A percentile compares a stretch with the other conserved stretches of the same genome.
Conservation (phyloP, 2,113 vertebrate genomes). For the Crotalus viridis region DNA sequence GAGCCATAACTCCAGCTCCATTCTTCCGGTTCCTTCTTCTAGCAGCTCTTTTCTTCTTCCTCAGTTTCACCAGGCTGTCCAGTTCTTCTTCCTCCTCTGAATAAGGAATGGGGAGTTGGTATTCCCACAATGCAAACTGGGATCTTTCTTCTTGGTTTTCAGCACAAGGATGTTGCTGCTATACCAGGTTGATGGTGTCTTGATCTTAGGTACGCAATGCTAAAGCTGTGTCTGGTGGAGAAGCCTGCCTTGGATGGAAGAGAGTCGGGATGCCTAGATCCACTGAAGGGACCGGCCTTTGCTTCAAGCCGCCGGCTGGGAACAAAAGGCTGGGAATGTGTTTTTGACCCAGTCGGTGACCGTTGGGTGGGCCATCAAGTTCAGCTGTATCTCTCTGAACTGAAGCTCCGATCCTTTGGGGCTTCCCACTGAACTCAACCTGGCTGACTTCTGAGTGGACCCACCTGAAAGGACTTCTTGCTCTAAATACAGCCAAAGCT, state of each 20-base stretch:
- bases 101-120: too few relatives aligned
- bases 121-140: not conserved
- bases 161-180: not conserved
- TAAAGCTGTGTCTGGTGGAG: too few relatives aligned
- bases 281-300: not conserved
- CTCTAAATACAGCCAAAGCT: not conserved
- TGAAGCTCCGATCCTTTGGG: too few relatives aligned
- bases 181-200: conserved; percentile 29
- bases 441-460: not conserved
- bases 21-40: too few relatives aligned
- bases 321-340: not conserved
- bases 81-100: not conserved
- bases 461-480: not conserved
- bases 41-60: not conserved
- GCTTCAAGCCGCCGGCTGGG: too few relatives aligned
- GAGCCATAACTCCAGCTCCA: too few relatives aligned
- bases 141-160: not conserved
- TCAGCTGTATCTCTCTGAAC: not conserved
- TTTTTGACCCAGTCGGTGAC: not conserved
- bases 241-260: too few relatives aligned
- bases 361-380: too few relatives aligned
- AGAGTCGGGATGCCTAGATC: not conserved
- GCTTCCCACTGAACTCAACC: too few relatives aligned
- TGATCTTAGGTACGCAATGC: not conserved
- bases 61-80: not conserved